Percentiles rank a stretch among this genome's conserved stretches.
Evolutionary conservation across 2,797 vertebrate species (phyloP).

Genomic region (Botia kubotai): DNA sequence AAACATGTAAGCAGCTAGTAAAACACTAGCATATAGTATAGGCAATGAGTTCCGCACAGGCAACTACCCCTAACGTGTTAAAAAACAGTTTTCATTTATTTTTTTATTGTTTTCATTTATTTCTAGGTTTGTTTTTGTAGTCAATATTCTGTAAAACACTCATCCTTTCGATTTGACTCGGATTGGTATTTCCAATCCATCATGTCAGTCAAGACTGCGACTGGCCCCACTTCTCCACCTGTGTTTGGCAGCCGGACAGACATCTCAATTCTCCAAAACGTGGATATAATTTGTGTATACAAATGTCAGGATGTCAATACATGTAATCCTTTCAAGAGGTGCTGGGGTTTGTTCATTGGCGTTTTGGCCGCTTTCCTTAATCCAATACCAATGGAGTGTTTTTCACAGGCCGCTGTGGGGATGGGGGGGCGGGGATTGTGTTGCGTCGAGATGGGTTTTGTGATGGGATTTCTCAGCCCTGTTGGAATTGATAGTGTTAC

Average conservation of each 20-base stretch:
- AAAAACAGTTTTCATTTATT: too few species aligned
- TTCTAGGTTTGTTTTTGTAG: background rate
- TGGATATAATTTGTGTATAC: conserved; percentile 66
- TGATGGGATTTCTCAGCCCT: conserved; percentile 55
- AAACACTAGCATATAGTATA: too few species aligned
- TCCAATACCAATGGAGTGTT: conserved; percentile 62
- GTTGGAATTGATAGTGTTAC: conserved; percentile 50
- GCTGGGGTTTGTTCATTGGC: conserved; percentile 59
- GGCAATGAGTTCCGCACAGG: too few species aligned
- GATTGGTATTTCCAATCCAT: conserved; percentile 6
- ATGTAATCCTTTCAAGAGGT: conserved; percentile 74
- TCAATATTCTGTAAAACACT: background rate
- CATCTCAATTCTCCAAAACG: conserved; percentile 51
- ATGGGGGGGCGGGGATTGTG: conserved; percentile 20
- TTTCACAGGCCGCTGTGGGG: conserved; percentile 40
- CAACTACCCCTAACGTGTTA: too few species aligned
- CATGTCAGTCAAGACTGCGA: conserved; percentile 1
- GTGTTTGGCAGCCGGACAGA: conserved; percentile 53
- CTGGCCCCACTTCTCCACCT: background rate
- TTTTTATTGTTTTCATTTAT: background rate
- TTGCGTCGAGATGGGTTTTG: conserved; percentile 30
- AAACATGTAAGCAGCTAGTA: too few species aligned
- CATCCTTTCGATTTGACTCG: conserved; percentile 6
- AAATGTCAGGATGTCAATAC: conserved; percentile 76
- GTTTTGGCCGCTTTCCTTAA: conserved; percentile 60